Conservation (phyloP, 2,113 vertebrate species). For the Ictidomys tridecemlineatus region DNA sequence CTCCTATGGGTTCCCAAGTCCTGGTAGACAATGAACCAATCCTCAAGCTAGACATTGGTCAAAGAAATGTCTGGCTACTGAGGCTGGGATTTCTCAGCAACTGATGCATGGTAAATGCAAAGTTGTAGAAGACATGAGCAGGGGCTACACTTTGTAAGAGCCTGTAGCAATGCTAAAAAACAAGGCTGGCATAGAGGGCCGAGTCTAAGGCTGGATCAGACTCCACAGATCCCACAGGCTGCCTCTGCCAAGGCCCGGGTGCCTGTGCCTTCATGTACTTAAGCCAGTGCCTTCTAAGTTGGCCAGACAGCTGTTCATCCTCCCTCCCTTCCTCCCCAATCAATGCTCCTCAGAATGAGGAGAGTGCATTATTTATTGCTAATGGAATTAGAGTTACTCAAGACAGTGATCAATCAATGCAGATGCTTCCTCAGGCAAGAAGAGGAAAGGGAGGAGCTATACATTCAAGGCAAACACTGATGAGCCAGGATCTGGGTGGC, state of each 20-base stretch:
- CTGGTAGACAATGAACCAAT: too few species aligned
- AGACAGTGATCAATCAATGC: slow-evolving; percentile 81
- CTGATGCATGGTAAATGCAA: too few species aligned
- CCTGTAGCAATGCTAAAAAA: fast-evolving
- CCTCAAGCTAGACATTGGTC: too few species aligned
- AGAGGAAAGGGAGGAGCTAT: not conserved
- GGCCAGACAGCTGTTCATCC: slow-evolving; percentile 71
- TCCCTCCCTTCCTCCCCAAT: not conserved
- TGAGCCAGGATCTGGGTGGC: not conserved
- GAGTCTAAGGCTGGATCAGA: fast-evolving
- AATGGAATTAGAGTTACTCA: slow-evolving; percentile 60
- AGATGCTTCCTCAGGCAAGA: slow-evolving; percentile 60
- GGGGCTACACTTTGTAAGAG: fast-evolving
- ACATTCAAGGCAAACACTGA: too few species aligned
- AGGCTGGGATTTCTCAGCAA: not conserved
- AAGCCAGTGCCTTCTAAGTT: not conserved
- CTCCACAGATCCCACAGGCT: fast-evolving
- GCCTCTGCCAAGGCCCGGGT: not conserved
- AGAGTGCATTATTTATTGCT: slow-evolving; percentile 80
- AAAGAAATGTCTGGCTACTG: not conserved
- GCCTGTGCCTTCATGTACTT: not conserved
- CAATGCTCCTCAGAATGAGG: slow-evolving; percentile 62
- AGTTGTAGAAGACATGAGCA: not conserved
- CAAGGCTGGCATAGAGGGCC: not conserved
- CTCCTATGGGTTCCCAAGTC: too few species aligned